A percentile compares a stretch with the other conserved stretches of the same genome.
Evolutionary conservation across 2,113 vertebrate genomes (phyloP).

Genomic region (Prochilodus magdalenae): DNA sequence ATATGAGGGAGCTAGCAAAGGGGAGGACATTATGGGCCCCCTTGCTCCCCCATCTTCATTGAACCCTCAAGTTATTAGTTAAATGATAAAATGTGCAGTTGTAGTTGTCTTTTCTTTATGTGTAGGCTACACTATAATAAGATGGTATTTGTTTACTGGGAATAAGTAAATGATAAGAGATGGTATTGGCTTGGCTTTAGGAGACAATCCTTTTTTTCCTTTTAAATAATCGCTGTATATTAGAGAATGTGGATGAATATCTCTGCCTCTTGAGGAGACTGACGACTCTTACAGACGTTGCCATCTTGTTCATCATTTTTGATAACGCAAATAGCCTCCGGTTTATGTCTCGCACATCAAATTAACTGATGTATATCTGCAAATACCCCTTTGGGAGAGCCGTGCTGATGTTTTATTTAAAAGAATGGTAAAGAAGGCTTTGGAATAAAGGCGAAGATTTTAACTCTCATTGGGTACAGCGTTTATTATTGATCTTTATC

Average conservation of each 20-base stretch:
- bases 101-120: too few species aligned
- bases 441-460: slow-evolving; percentile 19
- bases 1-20: too few species aligned
- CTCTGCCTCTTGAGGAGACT: slow-evolving; percentile 22
- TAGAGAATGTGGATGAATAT: slow-evolving; percentile 31
- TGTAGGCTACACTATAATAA: not conserved
- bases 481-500: slow-evolving; percentile 35
- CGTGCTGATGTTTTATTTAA: slow-evolving; percentile 45
- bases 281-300: not conserved
- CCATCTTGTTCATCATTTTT: slow-evolving; percentile 35
- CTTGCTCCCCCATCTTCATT: too few species aligned
- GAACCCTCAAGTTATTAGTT: not conserved
- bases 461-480: slow-evolving; percentile 29
- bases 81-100: not conserved
- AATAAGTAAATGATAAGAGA: not conserved
- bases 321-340: slow-evolving; percentile 33
- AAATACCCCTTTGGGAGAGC: slow-evolving; percentile 32
- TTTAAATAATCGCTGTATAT: not conserved
- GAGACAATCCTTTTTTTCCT: not conserved
- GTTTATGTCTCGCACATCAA: slow-evolving; percentile 35
- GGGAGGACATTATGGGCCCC: too few species aligned
- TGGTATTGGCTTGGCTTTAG: slow-evolving; percentile 5
- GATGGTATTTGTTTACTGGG: not conserved
- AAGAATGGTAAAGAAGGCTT: slow-evolving; percentile 20
- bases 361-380: slow-evolving; percentile 39